phyloP scores from a whole-genome alignment of 1,140 invertebrate genomes.

The Rhizoglyphus robini region DNA sequence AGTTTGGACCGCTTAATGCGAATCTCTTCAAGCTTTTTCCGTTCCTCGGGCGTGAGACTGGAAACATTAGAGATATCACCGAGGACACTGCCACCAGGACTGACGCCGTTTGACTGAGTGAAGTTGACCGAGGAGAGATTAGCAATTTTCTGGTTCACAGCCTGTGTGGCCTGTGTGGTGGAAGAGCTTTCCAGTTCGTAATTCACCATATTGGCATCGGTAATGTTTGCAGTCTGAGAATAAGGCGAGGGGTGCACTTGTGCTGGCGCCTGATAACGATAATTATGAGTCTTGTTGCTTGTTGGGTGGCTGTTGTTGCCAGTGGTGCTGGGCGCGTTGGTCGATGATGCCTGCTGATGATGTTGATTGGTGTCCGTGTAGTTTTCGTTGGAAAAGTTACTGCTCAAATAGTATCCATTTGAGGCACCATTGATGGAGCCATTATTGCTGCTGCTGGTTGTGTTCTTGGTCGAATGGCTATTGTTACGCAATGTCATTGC shows the following conservation, averaged over 20 bases:
- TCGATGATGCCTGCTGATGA: background rate
- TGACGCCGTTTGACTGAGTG: too few relatives aligned
- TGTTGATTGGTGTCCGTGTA: background rate
- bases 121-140: background rate
- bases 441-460: background rate
- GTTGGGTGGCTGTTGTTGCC: background rate
- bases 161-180: background rate
- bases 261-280: background rate
- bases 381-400: background rate
- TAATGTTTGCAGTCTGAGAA: background rate
- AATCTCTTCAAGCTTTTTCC: conserved; percentile 74
- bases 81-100: too few relatives aligned
- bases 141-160: background rate
- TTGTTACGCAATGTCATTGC: background rate
- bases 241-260: background rate
- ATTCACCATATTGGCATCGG: background rate
- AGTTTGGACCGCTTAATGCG: conserved; percentile 74
- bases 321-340: background rate
- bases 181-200: background rate
- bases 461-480: background rate
- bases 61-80: conserved; percentile 37
- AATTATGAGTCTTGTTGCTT: background rate
- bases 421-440: background rate
- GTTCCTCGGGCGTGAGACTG: conserved; percentile 66
- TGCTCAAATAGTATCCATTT: background rate